These are phyloP conservation scores for Melanogrammus aeglefinus DNA, from an alignment of 2,797 vertebrate species.

Conservation along the genomic window DNA sequence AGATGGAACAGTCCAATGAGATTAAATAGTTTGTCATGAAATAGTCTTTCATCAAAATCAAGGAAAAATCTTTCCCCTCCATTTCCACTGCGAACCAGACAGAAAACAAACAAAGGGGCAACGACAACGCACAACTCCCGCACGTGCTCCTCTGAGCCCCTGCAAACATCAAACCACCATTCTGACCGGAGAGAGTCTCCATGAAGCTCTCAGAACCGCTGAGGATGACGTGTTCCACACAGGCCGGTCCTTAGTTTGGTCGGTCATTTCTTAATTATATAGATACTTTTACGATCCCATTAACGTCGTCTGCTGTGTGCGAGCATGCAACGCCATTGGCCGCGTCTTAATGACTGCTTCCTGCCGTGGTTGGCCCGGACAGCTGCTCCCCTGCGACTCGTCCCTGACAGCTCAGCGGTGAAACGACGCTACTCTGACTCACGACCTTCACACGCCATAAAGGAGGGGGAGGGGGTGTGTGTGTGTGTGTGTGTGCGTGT, in stretches of 20 bases:
- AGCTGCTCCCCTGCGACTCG: slow-evolving; percentile 43
- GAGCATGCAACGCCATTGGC: not conserved
- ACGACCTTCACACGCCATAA: slow-evolving; percentile 30
- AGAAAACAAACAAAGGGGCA: not conserved
- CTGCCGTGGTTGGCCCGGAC: slow-evolving; percentile 26
- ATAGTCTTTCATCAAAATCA: not conserved
- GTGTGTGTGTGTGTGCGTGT: not conserved
- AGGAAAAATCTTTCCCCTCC: not conserved
- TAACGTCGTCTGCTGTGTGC: not conserved
- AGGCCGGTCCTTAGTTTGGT: not conserved
- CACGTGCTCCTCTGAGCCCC: not conserved
- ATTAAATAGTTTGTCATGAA: not conserved
- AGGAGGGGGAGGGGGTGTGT: not conserved
- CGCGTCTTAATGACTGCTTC: not conserved
- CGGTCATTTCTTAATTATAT: not conserved
- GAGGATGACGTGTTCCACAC: not conserved
- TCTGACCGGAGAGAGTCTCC: not conserved
- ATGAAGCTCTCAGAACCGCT: not conserved
- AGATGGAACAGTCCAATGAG: not conserved
- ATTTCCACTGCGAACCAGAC: not conserved
- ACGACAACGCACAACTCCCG: not conserved
- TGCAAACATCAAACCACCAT: not conserved
- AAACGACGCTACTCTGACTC: slow-evolving; percentile 34
- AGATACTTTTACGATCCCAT: not conserved
- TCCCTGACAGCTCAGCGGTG: slow-evolving; percentile 30